A percentile compares a stretch with the other conserved stretches of the same genome.
phyloP scores from a whole-genome alignment of 2,113 vertebrate genomes.

The Macquaria ambigua region DNA sequence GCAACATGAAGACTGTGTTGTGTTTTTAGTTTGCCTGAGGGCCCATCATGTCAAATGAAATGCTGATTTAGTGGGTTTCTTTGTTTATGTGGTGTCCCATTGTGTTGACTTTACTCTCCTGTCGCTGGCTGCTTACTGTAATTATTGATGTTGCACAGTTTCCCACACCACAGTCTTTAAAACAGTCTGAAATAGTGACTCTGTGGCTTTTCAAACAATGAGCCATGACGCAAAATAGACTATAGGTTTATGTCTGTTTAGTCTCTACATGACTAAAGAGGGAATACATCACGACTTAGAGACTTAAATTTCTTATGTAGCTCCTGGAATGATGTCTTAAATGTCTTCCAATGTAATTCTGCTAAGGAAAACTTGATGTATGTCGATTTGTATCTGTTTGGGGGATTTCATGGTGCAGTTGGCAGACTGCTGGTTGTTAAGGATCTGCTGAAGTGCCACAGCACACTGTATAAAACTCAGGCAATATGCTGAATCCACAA shows the following conservation, averaged over 20 bases:
- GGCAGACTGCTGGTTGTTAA: background rate
- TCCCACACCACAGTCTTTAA: constrained; percentile 50
- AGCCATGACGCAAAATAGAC: constrained; percentile 5
- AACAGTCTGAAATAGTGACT: constrained; percentile 38
- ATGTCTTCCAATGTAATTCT: background rate
- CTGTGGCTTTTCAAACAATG: constrained; percentile 31
- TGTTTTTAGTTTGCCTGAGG: constrained; percentile 41
- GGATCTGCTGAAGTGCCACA: constrained; percentile 11
- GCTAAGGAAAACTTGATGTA: background rate
- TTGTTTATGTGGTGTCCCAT: constrained; percentile 46
- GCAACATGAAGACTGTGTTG: constrained; percentile 19
- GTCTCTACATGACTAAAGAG: background rate
- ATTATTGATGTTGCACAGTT: constrained; percentile 51
- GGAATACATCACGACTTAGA: background rate
- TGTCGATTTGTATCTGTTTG: background rate
- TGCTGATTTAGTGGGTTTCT: constrained; percentile 24
- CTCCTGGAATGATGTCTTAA: background rate
- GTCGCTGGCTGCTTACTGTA: constrained; percentile 36
- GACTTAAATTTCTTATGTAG: background rate
- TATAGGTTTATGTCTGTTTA: constrained; percentile 12
- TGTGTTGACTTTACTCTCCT: constrained; percentile 47
- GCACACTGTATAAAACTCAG: background rate
- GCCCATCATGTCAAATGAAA: constrained; percentile 8
- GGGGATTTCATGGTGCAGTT: background rate
- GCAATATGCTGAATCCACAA: constrained; percentile 19